Evolutionary conservation across 2,797 vertebrate genomes (phyloP).

Genomic region (Rachycentron canadum): DNA sequence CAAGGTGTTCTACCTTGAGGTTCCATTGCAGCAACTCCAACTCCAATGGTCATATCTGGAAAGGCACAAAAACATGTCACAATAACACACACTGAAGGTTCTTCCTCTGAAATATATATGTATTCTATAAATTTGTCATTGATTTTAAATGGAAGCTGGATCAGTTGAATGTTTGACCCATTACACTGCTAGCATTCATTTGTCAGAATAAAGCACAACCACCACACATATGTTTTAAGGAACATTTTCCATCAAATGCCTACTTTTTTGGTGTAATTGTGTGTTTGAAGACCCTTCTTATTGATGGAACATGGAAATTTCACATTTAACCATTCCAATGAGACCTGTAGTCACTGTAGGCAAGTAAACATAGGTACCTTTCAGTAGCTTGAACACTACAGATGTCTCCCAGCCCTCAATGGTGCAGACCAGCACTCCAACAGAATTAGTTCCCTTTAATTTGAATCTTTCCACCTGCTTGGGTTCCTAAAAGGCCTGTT

Average conservation of each 20-base stretch:
- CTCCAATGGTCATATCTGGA: not conserved
- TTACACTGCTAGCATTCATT: slow-evolving; percentile 1
- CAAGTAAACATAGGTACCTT: not conserved
- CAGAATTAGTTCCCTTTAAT: slow-evolving; percentile 46
- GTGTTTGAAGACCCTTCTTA: not conserved
- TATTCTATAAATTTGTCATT: not conserved
- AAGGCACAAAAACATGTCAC: not conserved
- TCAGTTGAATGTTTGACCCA: not conserved
- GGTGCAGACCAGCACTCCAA: slow-evolving; percentile 18
- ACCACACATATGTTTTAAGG: not conserved
- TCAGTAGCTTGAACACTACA: not conserved
- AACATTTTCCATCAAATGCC: not conserved
- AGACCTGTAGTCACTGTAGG: no score
- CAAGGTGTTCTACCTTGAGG: not conserved
- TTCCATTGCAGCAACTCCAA: not conserved
- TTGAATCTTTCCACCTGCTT: slow-evolving; percentile 53
- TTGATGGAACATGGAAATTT: not conserved
- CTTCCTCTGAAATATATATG: not conserved
- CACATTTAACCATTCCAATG: no score
- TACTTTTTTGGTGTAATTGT: no score
- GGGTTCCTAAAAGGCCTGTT: slow-evolving; percentile 48
- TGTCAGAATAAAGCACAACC: not conserved
- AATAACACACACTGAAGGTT: not conserved
- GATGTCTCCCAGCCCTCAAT: not conserved
- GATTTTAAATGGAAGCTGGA: not conserved